A percentile compares a stretch with the other conserved stretches of the same genome.
These are phyloP conservation scores for Terrapene triunguis DNA, from an alignment of 2,113 vertebrate genomes.

Conservation along the genomic window DNA sequence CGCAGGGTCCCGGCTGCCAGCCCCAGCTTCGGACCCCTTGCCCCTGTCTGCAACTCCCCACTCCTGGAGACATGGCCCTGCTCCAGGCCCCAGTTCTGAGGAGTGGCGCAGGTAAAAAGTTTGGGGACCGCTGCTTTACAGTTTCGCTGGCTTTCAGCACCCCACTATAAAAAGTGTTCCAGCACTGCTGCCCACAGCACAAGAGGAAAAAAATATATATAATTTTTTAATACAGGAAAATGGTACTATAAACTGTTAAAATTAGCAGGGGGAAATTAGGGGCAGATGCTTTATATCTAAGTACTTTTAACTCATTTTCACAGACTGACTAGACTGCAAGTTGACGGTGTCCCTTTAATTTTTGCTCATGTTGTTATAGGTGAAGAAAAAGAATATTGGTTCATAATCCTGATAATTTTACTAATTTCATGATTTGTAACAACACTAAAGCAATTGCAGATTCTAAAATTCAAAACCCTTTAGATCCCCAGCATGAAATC, in stretches of 20 bases:
- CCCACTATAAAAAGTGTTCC: no score
- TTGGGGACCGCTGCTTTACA: no score
- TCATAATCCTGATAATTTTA: neutral
- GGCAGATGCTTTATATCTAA: neutral
- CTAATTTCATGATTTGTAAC: neutral
- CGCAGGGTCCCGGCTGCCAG: no score
- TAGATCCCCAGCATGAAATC: neutral
- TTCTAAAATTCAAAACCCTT: neutral
- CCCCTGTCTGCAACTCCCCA: no score
- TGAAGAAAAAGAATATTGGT: neutral
- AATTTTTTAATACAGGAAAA: neutral
- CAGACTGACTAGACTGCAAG: neutral
- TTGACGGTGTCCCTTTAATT: neutral
- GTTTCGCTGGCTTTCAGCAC: no score
- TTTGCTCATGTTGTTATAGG: fast-evolving
- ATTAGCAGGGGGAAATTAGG: neutral
- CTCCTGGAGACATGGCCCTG: no score
- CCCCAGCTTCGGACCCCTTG: no score
- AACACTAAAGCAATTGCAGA: neutral
- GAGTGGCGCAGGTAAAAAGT: no score
- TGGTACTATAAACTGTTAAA: neutral
- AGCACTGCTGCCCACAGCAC: no score
- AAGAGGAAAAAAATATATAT: fast-evolving
- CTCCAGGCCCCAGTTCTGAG: no score
- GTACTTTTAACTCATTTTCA: neutral